Percentiles rank a stretch among this genome's conserved stretches.
phyloP scores from a whole-genome alignment of 1,140 invertebrate genomes.

The Cyclargus thomasi region DNA sequence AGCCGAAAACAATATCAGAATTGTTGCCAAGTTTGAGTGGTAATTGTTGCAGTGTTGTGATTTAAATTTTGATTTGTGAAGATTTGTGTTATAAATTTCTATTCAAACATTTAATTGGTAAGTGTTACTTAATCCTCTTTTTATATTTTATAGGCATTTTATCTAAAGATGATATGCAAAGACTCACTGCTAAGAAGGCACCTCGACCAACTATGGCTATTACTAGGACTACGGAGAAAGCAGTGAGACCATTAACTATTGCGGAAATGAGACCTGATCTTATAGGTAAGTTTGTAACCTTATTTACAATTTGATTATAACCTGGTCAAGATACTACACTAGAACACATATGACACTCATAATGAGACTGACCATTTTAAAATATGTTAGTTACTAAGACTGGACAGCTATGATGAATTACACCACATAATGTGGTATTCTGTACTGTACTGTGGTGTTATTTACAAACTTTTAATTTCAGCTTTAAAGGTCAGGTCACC shows the following conservation, averaged over 20 bases:
- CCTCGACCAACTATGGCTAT: slow-evolving; percentile 32
- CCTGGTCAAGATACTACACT: no score
- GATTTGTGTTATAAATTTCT: neutral
- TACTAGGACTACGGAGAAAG: slow-evolving; percentile 42
- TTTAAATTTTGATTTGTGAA: neutral
- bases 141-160: slow-evolving; percentile 40
- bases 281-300: slow-evolving; percentile 33
- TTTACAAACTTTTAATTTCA: slow-evolving; percentile 28
- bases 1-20: slow-evolving; percentile 47
- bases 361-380: no score
- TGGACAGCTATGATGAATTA: neutral
- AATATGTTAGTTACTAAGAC: no score
- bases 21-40: slow-evolving; percentile 44
- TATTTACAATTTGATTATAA: neutral
- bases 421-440: neutral
- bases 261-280: slow-evolving; percentile 50
- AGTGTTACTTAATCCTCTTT: neutral
- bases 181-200: slow-evolving; percentile 40
- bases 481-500: slow-evolving; percentile 39
- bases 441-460: neutral
- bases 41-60: slow-evolving; percentile 26
- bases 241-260: slow-evolving; percentile 47
- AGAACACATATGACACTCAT: no score
- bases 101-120: neutral
- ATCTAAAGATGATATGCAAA: slow-evolving; percentile 39